Evolutionary conservation across 2,797 vertebrate genomes (phyloP), one percentile per base, ranked within the genome.

Genomic region (Stomatorhinus walkeri): DNA sequence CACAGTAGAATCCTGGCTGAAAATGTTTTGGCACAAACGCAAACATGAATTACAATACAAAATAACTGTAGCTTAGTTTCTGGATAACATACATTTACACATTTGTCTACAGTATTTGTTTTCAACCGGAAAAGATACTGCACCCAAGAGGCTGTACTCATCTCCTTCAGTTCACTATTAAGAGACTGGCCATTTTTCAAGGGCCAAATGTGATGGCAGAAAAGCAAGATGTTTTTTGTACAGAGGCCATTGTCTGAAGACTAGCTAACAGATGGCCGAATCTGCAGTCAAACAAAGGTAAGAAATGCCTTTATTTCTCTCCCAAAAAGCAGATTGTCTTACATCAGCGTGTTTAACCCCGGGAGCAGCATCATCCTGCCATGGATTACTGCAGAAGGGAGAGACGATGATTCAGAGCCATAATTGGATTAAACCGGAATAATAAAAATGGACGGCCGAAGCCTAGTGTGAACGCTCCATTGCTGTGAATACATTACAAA

Each of bases 371-470:
- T 83, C 89, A 92, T 83, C 90, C 93, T 92, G 89, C 90, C 90
- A 89, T 87, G 92, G 91, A 93, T 91, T 91, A 91, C 76, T 54
- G 85, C 88, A 92, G 93, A 90, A 64, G 93, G 88, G 89, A 91
- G 87, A 87, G 89, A 88, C 87, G 87, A 79, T 83, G 89, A 91
- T 90, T 93, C 91, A 94, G 94, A 96, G 93, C 91, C 93, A 94
- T 95, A 96, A 96, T 96, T 96, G 95, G 95, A 97, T 96, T 96
- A 96, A 94, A 92, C 95, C 95, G 93, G 95, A 96, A 95, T 90
- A 91, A 90, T 88, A 90, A 89, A 86, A 89, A 64, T 89, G 86
- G 88, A 90, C 87, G 87, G 91, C 88, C 87, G 90, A 61, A 94
- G 93, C 93, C 93, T 93, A 94, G 95, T 94, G 93, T 93, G 94